A percentile compares a stretch with the other conserved stretches of the same genome.
These are phyloP conservation scores for Cephalopterus ornatus DNA, from an alignment of 2,113 vertebrate genomes.

Conservation along the genomic window DNA sequence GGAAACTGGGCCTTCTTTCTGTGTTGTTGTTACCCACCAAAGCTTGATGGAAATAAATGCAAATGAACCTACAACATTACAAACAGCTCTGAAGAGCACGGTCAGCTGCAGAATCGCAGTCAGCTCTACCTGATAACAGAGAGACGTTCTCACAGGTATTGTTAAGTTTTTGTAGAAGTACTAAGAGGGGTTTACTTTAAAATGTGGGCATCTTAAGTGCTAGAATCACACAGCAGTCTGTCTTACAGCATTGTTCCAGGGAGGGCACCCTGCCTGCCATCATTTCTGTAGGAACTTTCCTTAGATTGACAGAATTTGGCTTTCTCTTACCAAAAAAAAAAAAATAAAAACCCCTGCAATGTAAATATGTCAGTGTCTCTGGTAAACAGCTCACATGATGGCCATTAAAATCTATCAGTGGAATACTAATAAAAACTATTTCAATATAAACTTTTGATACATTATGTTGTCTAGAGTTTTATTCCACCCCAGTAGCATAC, in stretches of 20 bases:
- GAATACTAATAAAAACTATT: not conserved
- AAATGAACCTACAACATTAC: not conserved
- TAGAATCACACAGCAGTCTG: not conserved
- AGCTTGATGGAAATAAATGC: not conserved
- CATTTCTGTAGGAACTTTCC: not conserved
- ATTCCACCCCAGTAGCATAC: not conserved
- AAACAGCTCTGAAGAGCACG: not conserved
- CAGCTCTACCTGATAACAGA: not conserved
- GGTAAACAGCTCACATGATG: not conserved
- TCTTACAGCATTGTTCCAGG: not conserved
- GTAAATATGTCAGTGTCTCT: not conserved
- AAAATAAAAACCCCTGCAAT: not conserved
- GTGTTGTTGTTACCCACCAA: accelerated
- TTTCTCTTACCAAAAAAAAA: not conserved
- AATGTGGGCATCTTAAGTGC: not conserved
- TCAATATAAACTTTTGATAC: not conserved
- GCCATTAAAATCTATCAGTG: not conserved
- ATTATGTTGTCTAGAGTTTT: not conserved
- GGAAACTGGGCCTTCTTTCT: not conserved
- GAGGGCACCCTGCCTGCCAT: not conserved
- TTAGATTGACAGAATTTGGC: not conserved
- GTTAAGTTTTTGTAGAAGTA: not conserved
- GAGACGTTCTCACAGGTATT: not conserved
- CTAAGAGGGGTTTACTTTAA: not conserved
- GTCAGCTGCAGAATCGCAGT: not conserved